A percentile compares a stretch with the other conserved stretches of the same genome.
Evolutionary conservation across 23 tunicate genomes (phyloP).

Genomic region (Phallusia fumigata): DNA sequence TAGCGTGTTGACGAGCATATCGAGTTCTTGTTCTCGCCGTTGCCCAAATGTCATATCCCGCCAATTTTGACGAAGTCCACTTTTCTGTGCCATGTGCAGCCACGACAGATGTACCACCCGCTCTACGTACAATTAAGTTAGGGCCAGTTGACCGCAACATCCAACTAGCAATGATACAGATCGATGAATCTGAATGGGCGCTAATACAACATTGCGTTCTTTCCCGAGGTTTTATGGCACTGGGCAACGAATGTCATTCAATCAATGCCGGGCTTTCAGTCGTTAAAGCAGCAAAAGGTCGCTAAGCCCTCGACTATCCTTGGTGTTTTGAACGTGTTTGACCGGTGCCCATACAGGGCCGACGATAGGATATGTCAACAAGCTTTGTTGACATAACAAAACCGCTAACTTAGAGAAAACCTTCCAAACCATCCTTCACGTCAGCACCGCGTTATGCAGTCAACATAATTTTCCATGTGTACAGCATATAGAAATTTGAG

Average conservation of each 20-base stretch:
- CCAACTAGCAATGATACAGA: not conserved
- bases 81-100: not conserved
- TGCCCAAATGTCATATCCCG: constrained; percentile 22
- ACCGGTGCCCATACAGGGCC: not conserved
- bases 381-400: not conserved
- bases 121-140: not conserved
- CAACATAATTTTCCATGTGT: too few relatives aligned
- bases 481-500: too few relatives aligned
- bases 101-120: not conserved
- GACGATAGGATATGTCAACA: constrained; percentile 12
- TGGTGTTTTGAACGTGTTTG: constrained; percentile 1
- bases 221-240: constrained; percentile 4
- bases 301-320: constrained; percentile 4
- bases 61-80: not conserved
- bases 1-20: constrained; percentile 21
- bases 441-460: too few relatives aligned
- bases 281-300: constrained; percentile 2
- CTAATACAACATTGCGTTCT: not conserved
- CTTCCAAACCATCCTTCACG: too few relatives aligned
- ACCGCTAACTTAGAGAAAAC: not conserved
- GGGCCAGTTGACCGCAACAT: not conserved
- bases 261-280: constrained; percentile 3
- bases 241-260: constrained; percentile 1
- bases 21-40: constrained; percentile 48
- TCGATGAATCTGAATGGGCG: not conserved